Evolutionary conservation across 2,113 vertebrate genomes (phyloP), one percentile per base, ranked within the genome.

Genomic region (Ardeotis arabs): DNA sequence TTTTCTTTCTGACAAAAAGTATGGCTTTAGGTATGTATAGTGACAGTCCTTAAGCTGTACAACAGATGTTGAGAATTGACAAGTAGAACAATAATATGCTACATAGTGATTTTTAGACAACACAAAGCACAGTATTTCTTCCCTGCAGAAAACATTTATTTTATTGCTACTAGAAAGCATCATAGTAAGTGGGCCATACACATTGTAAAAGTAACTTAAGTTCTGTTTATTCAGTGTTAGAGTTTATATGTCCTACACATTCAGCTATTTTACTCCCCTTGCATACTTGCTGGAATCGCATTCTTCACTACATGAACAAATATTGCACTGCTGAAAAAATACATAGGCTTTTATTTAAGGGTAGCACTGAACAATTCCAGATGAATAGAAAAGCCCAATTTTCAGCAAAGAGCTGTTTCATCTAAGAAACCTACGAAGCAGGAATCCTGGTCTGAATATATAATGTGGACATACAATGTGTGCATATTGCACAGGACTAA

Each of bases 271-370:
- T 64, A 90, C 17, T 79, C 19, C 20, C 27, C 19, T 77, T 72
- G 31, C 4, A 13, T 75, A 39, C 50, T 89, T 64, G 24, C 29
- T 93, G 39, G 72, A 76, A 93, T 91, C 72, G 73, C 13, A 1
- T 81, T 90, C 81, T 92, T 91, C 55, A 62, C 11, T 86, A 62
- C 49, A 52, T 24, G 68, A 92, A 60, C 88, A 95, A 94, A 97
- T 78, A 75, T 27, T 75, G 28, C 37, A 44, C 27, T 74, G 62
- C n/a, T 70, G 76, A 64, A 90, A 90, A 92, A 86, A 70, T 79
- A 50, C n/a, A 90, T 19, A 76, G 3, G 3, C 14, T 77, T 91
- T 94, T 77, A 87, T 87, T 96, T 88, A 89, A 96, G 45, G 12
- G 53, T 62, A 83, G 22, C 12, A 44, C 7, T 44, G 45, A 90